Conservation (phyloP, 2,888 invertebrate species). For the Drosophila mimetica region DNA sequence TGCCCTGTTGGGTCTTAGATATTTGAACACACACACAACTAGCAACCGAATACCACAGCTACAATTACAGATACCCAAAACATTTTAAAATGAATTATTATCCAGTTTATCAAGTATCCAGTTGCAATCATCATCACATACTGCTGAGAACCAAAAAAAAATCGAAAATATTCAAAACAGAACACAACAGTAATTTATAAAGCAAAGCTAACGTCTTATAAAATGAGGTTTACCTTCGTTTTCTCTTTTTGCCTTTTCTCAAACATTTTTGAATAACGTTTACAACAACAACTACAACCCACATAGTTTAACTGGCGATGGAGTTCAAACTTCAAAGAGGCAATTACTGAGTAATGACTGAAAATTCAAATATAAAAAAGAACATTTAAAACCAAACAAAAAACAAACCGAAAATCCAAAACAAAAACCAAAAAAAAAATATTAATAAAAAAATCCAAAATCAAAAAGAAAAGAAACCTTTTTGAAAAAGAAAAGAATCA, state of each 20-base stretch:
- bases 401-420: slow-evolving; percentile 30
- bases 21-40: slow-evolving; percentile 2
- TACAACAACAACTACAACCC: slow-evolving; percentile 69
- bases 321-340: slow-evolving; percentile 98
- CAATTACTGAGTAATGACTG: slow-evolving; percentile 89
- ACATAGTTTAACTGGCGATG: slow-evolving; percentile 96
- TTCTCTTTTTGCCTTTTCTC: slow-evolving; percentile 77
- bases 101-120: slow-evolving; percentile 1
- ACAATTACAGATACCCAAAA: slow-evolving; percentile 3
- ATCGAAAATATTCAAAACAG: slow-evolving; percentile 8
- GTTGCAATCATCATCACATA: slow-evolving; percentile 23
- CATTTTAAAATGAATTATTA: slow-evolving; percentile 1
- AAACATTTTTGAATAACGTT: slow-evolving; percentile 74
- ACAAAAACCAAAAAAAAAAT: slow-evolving; percentile 35
- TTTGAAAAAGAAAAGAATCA: slow-evolving; percentile 53
- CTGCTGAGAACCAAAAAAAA: slow-evolving; percentile 15
- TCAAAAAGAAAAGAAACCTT: slow-evolving; percentile 47
- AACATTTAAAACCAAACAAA: slow-evolving; percentile 19
- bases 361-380: slow-evolving; percentile 61
- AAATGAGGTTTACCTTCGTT: slow-evolving; percentile 74
- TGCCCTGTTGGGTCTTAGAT: slow-evolving; percentile 35
- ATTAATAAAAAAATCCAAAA: slow-evolving; percentile 17
- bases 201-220: slow-evolving; percentile 57
- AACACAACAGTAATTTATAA: slow-evolving; percentile 39
- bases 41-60: background rate